Conservation (phyloP, 2,113 vertebrate species). For the Ploceus nigricollis region DNA sequence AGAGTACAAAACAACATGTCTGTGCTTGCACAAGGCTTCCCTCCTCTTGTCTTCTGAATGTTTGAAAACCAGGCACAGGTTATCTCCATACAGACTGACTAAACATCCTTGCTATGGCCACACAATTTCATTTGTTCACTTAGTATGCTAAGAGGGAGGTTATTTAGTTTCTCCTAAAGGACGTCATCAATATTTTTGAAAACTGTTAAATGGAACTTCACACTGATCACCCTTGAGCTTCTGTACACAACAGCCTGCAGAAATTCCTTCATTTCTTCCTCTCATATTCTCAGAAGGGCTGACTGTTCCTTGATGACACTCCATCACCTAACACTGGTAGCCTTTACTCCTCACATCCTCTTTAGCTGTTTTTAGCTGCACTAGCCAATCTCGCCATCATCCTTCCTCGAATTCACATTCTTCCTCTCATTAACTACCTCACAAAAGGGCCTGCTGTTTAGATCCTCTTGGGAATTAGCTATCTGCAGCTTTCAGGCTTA, state of each 20-base stretch:
- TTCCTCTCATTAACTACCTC: not conserved
- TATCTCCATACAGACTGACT: not conserved
- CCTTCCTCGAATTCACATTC: not conserved
- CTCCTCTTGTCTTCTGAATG: not conserved
- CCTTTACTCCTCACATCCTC: not conserved
- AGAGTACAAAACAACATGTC: not conserved
- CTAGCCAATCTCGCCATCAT: not conserved
- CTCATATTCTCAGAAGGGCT: fast-evolving
- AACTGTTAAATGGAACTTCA: not conserved
- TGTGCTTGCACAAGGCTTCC: not conserved
- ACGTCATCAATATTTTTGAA: not conserved
- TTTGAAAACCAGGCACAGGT: not conserved
- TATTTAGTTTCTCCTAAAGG: not conserved
- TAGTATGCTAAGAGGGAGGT: not conserved
- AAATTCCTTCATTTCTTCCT: not conserved
- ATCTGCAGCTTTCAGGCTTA: not conserved
- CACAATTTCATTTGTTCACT: not conserved
- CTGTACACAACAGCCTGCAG: not conserved
- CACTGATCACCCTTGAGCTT: not conserved
- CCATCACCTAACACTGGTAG: not conserved
- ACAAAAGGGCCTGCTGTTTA: not conserved
- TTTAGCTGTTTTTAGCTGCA: not conserved
- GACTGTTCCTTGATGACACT: not conserved
- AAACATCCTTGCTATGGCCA: not conserved
- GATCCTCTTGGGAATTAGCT: not conserved